These are phyloP conservation scores for Scylla paramamosain DNA, from an alignment of 1,140 invertebrate species.

Conservation along the genomic window DNA sequence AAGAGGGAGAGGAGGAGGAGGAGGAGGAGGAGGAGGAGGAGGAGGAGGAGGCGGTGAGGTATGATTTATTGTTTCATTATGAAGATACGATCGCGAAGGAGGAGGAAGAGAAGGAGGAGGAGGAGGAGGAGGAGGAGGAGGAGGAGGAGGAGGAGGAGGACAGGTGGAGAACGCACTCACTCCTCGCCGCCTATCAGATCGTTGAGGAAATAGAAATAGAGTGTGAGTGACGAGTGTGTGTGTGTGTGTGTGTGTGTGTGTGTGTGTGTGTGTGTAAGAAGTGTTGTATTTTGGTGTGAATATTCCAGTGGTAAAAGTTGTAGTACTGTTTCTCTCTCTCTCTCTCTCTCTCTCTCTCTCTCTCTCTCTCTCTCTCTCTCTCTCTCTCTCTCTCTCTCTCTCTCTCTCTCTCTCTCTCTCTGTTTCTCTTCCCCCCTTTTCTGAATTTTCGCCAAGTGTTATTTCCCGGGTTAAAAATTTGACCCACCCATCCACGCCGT, in stretches of 20 bases:
- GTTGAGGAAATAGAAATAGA: neutral
- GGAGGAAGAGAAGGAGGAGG: neutral
- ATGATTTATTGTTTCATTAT: slow-evolving; percentile 53
- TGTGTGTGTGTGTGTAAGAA: too few relatives aligned
- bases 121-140: neutral
- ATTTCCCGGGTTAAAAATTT: neutral
- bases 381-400: too few relatives aligned
- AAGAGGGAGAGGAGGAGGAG: neutral
- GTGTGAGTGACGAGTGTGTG: neutral
- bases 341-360: too few relatives aligned
- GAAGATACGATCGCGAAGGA: slow-evolving; percentile 31
- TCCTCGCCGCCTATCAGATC: neutral
- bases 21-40: neutral
- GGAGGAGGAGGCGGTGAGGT: neutral
- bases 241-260: too few relatives aligned
- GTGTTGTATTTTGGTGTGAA: too few relatives aligned
- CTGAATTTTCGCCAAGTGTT: slow-evolving; percentile 13
- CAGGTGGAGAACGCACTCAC: neutral
- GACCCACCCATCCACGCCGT: neutral
- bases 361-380: too few relatives aligned
- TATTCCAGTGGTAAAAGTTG: too few relatives aligned
- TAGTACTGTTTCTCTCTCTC: too few relatives aligned
- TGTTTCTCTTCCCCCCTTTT: neutral
- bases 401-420: too few relatives aligned
- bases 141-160: neutral